Percentiles rank a stretch among this genome's conserved stretches.
phyloP scores from a whole-genome alignment of 2,888 invertebrate genomes.

The Marasmarcha lunaedactyla region DNA sequence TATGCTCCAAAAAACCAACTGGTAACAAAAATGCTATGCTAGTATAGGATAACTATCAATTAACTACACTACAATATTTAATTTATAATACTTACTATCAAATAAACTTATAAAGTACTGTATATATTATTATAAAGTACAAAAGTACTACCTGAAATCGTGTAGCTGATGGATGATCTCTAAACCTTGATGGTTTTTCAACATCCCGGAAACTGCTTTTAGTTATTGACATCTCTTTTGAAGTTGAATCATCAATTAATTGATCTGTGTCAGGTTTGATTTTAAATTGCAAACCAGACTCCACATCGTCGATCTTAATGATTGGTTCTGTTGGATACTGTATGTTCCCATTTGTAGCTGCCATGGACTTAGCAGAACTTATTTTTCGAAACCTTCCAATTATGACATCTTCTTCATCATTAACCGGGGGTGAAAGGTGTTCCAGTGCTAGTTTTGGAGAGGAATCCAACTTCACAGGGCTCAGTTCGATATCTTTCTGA shows the following conservation, averaged over 20 bases:
- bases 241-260: constrained; percentile 25
- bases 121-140: too few species aligned
- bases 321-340: constrained; percentile 48
- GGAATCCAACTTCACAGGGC: constrained; percentile 37
- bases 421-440: constrained; percentile 28
- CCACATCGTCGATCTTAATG: constrained; percentile 36
- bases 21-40: too few species aligned
- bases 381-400: constrained; percentile 64
- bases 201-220: constrained; percentile 74
- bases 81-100: too few species aligned
- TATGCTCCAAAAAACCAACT: too few species aligned
- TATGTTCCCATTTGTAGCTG: constrained; percentile 60
- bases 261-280: constrained; percentile 41
- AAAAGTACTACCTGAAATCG: constrained; percentile 73
- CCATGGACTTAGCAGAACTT: constrained; percentile 66
- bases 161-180: constrained; percentile 71
- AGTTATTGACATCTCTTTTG: constrained; percentile 37
- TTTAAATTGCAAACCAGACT: constrained; percentile 47
- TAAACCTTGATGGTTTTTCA: constrained; percentile 73
- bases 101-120: too few species aligned
- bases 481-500: constrained; percentile 55
- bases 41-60: too few species aligned
- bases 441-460: constrained; percentile 23
- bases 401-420: constrained; percentile 59
- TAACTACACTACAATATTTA: too few species aligned